A percentile compares a stretch with the other conserved stretches of the same genome.
Evolutionary conservation across 1,140 invertebrate species (phyloP).

Genomic region (Tetranychus cinnabarinus): DNA sequence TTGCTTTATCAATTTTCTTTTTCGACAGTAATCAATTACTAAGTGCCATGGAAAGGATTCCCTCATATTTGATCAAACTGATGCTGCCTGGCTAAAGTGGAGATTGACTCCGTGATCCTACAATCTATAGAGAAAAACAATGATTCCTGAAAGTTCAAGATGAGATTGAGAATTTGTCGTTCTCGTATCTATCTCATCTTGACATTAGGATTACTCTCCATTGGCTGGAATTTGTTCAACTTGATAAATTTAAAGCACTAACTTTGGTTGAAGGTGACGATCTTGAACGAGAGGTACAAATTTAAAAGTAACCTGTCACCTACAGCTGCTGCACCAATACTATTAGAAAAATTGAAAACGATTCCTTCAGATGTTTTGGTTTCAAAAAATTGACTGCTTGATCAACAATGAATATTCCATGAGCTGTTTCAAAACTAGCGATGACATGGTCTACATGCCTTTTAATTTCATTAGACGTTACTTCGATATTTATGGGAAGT

Average conservation of each 20-base stretch:
- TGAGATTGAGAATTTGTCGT: background rate
- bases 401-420: constrained; percentile 73
- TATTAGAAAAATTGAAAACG: background rate
- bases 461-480: constrained; percentile 81
- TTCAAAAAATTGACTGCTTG: constrained; percentile 41
- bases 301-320: background rate
- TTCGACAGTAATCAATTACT: no score
- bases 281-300: background rate
- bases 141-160: background rate
- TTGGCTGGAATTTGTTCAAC: background rate
- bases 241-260: background rate
- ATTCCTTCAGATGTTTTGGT: background rate
- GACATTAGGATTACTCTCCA: background rate
- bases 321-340: background rate
- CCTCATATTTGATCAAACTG: no score
- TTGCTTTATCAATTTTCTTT: no score
- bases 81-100: no score
- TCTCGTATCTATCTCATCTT: background rate
- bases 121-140: no score
- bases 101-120: no score
- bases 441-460: constrained; percentile 64
- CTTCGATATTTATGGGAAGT: constrained; percentile 67
- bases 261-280: background rate
- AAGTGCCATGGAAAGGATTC: no score
- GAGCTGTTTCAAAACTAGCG: constrained; percentile 42